Conservation (phyloP, 2,797 vertebrate genomes). For the Sylvia borin region DNA sequence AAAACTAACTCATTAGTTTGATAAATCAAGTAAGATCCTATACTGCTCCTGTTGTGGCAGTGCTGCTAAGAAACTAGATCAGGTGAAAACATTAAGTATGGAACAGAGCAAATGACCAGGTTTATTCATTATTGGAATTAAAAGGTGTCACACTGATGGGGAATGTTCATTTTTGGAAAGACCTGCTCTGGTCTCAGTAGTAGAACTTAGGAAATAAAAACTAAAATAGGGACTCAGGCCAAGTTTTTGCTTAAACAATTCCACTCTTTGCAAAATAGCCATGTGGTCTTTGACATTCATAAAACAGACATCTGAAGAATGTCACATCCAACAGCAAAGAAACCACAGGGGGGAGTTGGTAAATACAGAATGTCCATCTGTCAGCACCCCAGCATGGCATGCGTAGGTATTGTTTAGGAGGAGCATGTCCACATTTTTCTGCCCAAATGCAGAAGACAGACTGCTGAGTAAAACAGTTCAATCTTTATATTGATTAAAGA, state of each 20-base stretch:
- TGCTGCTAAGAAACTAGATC: slow-evolving; percentile 67
- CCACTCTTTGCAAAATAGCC: slow-evolving; percentile 51
- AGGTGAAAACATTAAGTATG: slow-evolving; percentile 70
- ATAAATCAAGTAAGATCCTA: slow-evolving; percentile 81
- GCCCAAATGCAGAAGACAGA: slow-evolving; percentile 62
- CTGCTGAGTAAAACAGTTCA: slow-evolving; percentile 61
- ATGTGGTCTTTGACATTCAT: slow-evolving; percentile 73
- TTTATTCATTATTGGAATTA: slow-evolving; percentile 76
- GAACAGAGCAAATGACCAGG: slow-evolving; percentile 20
- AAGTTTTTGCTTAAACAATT: slow-evolving; percentile 69
- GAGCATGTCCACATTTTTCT: slow-evolving; percentile 59
- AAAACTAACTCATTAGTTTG: slow-evolving; percentile 84
- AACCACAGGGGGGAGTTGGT: slow-evolving; percentile 48
- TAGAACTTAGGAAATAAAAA: slow-evolving; percentile 52
- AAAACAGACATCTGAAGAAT: slow-evolving; percentile 74
- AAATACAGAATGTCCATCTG: slow-evolving; percentile 58
- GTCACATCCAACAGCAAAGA: slow-evolving; percentile 68
- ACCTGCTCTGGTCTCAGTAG: slow-evolving; percentile 39
- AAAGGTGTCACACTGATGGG: slow-evolving; percentile 57
- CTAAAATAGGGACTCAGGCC: slow-evolving; percentile 55
- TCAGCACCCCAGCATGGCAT: slow-evolving; percentile 61
- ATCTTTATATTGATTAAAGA: slow-evolving; percentile 55
- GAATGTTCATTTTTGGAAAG: slow-evolving; percentile 66
- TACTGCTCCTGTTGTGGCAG: slow-evolving; percentile 58
- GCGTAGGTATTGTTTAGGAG: slow-evolving; percentile 61